Evolutionary conservation across 1,140 invertebrate genomes (phyloP).

Genomic region (Octopus sinensis): DNA sequence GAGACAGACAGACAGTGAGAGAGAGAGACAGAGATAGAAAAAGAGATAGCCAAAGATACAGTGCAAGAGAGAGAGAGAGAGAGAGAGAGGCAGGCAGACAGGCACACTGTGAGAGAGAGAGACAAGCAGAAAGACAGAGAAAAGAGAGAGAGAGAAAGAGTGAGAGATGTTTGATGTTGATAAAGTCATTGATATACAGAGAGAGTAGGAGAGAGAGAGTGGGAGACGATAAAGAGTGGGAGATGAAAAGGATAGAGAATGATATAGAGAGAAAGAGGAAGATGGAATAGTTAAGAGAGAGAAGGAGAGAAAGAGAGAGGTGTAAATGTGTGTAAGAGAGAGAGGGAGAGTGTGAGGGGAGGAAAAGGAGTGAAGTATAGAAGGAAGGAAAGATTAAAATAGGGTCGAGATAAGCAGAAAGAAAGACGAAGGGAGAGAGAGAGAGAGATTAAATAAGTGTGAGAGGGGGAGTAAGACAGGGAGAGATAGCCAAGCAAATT

Average conservation of each 20-base stretch:
- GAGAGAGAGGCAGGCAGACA: not conserved
- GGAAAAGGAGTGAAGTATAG: not conserved
- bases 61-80: not conserved
- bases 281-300: not conserved
- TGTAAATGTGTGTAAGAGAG: not conserved
- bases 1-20: not conserved
- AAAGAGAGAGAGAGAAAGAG: not conserved
- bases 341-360: not conserved
- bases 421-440: not conserved
- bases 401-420: not conserved
- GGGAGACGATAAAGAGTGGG: not conserved
- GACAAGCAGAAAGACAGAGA: not conserved
- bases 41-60: not conserved
- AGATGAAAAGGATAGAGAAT: not conserved
- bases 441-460: not conserved
- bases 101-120: not conserved
- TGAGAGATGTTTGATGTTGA: not conserved
- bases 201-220: not conserved
- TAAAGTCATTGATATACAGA: not conserved
- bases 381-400: not conserved
- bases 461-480: no score
- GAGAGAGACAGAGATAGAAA: not conserved
- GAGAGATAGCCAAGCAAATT: no score
- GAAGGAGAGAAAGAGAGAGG: not conserved
- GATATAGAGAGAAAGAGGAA: not conserved